Conservation (phyloP, 2,113 vertebrate species). For the Ptilorrhoa leucosticta region DNA sequence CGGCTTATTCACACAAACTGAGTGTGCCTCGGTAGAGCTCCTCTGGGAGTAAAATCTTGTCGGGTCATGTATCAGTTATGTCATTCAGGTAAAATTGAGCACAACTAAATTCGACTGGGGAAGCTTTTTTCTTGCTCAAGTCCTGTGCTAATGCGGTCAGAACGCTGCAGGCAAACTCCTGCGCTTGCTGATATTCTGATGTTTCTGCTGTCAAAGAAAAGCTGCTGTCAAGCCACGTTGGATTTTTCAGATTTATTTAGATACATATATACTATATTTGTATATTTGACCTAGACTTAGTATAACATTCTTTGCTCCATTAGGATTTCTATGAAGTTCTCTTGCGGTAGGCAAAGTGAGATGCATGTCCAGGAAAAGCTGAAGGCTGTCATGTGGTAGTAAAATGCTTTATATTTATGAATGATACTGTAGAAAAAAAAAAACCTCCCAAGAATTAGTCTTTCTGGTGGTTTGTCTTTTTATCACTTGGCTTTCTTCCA, state of each 20-base stretch:
- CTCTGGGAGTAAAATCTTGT: not conserved
- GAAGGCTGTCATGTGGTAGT: not conserved
- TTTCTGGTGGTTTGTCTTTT: not conserved
- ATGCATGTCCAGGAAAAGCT: not conserved
- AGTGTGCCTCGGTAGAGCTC: not conserved
- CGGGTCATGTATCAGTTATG: not conserved
- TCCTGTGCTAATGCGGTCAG: not conserved
- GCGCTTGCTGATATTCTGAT: not conserved
- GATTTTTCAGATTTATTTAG: not conserved
- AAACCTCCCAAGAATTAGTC: not conserved
- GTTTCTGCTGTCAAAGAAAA: not conserved
- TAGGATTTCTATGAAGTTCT: not conserved
- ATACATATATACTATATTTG: not conserved
- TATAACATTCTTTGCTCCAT: not conserved
- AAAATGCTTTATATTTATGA: not conserved
- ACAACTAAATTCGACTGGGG: not conserved
- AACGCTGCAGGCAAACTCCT: not conserved
- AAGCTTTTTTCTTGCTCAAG: not conserved
- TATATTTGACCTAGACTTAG: not conserved
- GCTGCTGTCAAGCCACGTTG: not conserved
- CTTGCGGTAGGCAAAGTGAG: not conserved
- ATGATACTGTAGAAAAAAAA: not conserved
- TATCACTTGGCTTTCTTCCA: not conserved
- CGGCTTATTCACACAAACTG: not conserved
- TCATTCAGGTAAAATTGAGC: not conserved